Percentiles rank a stretch among this genome's conserved stretches.
These are phyloP conservation scores for Calycopis cecrops DNA, from an alignment of 1,140 invertebrate species.

Conservation along the genomic window DNA sequence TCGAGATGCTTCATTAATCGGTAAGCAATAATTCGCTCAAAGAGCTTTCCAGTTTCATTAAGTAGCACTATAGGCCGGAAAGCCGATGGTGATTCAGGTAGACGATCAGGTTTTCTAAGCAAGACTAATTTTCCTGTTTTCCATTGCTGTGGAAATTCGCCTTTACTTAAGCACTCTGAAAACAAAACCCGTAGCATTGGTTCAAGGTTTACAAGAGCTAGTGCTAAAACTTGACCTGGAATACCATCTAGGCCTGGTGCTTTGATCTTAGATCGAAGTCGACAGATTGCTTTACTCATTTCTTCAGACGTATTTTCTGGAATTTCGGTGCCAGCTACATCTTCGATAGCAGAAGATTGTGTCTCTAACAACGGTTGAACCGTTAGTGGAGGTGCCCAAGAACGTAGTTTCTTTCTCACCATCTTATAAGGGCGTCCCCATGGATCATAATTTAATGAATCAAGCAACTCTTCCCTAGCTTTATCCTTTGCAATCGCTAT, in stretches of 20 bases:
- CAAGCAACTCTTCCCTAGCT: too few species aligned
- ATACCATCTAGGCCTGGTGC: background rate
- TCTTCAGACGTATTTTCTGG: background rate
- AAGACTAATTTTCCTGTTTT: background rate
- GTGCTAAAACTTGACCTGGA: background rate
- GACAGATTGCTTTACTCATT: background rate
- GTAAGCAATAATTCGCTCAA: too few species aligned
- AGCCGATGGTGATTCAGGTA: background rate
- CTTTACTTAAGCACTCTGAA: background rate
- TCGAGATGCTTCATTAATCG: too few species aligned
- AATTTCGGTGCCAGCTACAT: background rate
- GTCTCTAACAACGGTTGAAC: background rate
- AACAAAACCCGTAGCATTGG: background rate
- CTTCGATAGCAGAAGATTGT: background rate
- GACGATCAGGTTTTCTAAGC: background rate
- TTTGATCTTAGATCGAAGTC: background rate
- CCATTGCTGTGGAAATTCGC: too few species aligned
- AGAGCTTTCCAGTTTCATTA: background rate
- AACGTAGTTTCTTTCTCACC: background rate
- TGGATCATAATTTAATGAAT: too few species aligned
- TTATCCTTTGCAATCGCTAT: too few species aligned
- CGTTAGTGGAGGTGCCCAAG: constrained; percentile 1
- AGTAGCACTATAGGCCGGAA: background rate
- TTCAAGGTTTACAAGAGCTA: too few species aligned
- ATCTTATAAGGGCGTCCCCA: background rate